These are phyloP conservation scores for Gari tellinella DNA, from an alignment of 2,888 invertebrate genomes.

Conservation along the genomic window DNA sequence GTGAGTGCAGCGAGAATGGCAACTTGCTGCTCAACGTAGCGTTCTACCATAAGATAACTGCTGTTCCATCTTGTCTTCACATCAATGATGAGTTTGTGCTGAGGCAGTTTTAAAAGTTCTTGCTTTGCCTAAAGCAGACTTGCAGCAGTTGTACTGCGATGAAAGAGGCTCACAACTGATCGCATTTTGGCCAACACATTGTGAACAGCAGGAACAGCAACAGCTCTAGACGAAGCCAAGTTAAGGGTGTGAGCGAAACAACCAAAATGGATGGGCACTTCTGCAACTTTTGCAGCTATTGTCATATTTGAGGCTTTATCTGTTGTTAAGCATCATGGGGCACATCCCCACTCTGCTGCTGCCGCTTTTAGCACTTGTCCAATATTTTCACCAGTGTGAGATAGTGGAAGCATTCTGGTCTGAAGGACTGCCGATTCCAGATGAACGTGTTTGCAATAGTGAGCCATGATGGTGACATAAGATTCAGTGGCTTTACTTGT, in stretches of 20 bases:
- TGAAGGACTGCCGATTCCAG: too few species aligned
- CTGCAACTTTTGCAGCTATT: constrained; percentile 23
- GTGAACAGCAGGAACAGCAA: constrained; percentile 12
- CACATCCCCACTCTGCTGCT: constrained; percentile 26
- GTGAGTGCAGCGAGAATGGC: constrained; percentile 28
- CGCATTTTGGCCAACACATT: constrained; percentile 28
- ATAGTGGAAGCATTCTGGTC: constrained; percentile 22
- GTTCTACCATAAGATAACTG: constrained; percentile 27
- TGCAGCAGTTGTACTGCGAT: constrained; percentile 25
- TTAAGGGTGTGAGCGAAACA: constrained; percentile 54
- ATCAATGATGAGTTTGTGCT: constrained; percentile 41
- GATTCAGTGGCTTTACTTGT: too few species aligned
- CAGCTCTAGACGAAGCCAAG: constrained; percentile 17
- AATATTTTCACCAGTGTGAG: constrained; percentile 31
- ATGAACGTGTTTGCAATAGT: too few species aligned
- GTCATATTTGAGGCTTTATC: constrained; percentile 46
- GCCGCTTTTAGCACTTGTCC: constrained; percentile 21
- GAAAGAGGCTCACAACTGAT: constrained; percentile 35
- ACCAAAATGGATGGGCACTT: constrained; percentile 6
- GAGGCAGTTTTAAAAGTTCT: constrained; percentile 18
- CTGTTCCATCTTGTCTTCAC: constrained; percentile 45
- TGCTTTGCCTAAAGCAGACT: constrained; percentile 24
- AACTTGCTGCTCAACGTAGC: constrained; percentile 41
- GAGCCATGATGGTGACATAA: too few species aligned
- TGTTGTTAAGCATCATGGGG: constrained; percentile 10